phyloP scores from a whole-genome alignment of 2,888 invertebrate species.

The Drosophila macrospina region DNA sequence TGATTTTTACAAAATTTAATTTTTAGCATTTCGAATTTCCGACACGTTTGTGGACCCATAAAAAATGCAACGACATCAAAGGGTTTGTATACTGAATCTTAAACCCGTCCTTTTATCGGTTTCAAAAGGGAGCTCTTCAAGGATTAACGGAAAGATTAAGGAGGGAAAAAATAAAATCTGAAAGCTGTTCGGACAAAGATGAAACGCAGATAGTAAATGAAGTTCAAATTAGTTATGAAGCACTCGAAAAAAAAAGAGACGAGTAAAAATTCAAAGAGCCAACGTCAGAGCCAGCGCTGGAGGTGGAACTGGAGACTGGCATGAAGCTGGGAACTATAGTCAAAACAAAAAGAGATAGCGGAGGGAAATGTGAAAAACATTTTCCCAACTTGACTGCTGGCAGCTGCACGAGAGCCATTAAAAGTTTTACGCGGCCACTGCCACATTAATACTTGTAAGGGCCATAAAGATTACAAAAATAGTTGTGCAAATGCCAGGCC shows the following conservation, averaged over 20 bases:
- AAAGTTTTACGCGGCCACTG: slow-evolving; percentile 62
- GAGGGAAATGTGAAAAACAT: slow-evolving; percentile 36
- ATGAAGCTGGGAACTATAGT: not conserved
- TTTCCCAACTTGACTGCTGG: slow-evolving; percentile 52
- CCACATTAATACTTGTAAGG: slow-evolving; percentile 59
- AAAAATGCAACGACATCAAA: slow-evolving; percentile 39
- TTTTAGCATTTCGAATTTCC: slow-evolving; percentile 41
- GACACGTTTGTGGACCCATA: slow-evolving; percentile 43
- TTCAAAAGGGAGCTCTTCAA: slow-evolving; percentile 15
- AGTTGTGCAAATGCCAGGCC: slow-evolving; percentile 72
- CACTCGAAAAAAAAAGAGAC: slow-evolving; percentile 44
- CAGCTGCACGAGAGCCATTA: slow-evolving; percentile 74
- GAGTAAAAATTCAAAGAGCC: slow-evolving; percentile 38
- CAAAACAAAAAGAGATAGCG: slow-evolving; percentile 21
- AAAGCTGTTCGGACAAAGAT: slow-evolving; percentile 32
- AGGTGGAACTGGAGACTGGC: not conserved
- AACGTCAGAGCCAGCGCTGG: slow-evolving; percentile 22
- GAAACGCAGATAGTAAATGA: slow-evolving; percentile 68
- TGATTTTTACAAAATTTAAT: slow-evolving; percentile 59
- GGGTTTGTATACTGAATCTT: slow-evolving; percentile 25
- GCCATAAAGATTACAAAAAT: slow-evolving; percentile 74
- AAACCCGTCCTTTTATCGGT: slow-evolving; percentile 8
- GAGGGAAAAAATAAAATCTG: slow-evolving; percentile 17
- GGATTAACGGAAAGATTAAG: slow-evolving; percentile 19
- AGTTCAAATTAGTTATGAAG: slow-evolving; percentile 77